These are phyloP conservation scores for Cryptotis parvus DNA, from an alignment of 2,113 vertebrate species.

Conservation along the genomic window DNA sequence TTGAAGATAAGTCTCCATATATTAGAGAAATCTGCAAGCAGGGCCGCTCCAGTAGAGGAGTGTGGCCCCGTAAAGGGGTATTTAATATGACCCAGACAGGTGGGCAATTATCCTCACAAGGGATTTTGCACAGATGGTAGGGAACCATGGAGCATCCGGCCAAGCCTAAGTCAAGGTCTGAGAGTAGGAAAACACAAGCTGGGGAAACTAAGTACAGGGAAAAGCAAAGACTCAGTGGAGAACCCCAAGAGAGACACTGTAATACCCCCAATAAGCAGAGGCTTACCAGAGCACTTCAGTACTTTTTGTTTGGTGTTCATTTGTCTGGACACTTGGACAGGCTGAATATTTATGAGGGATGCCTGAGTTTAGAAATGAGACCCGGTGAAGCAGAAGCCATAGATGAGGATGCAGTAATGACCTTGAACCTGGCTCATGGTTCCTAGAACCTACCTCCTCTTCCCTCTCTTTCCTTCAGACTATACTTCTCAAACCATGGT, in stretches of 20 bases:
- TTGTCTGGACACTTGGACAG: neutral
- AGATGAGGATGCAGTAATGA: neutral
- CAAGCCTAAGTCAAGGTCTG: neutral
- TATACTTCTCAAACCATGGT: neutral
- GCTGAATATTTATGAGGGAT: neutral
- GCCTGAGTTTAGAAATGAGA: neutral
- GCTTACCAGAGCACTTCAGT: neutral
- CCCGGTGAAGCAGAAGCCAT: neutral
- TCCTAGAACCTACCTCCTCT: neutral
- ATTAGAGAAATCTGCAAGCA: neutral
- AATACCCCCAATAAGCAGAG: neutral
- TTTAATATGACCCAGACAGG: neutral
- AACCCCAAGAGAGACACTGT: rapidly evolving
- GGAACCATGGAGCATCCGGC: neutral
- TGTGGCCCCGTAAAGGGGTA: neutral
- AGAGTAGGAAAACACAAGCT: neutral
- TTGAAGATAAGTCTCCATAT: neutral
- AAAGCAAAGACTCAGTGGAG: neutral
- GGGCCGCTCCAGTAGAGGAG: neutral
- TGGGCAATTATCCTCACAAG: no score
- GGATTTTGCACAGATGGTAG: no score
- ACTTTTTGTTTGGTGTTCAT: neutral
- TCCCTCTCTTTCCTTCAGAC: conserved; percentile 7
- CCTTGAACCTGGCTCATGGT: neutral
- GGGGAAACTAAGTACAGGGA: neutral